phyloP scores from a whole-genome alignment of 2,888 invertebrate genomes.

The Abscondita cerata region DNA sequence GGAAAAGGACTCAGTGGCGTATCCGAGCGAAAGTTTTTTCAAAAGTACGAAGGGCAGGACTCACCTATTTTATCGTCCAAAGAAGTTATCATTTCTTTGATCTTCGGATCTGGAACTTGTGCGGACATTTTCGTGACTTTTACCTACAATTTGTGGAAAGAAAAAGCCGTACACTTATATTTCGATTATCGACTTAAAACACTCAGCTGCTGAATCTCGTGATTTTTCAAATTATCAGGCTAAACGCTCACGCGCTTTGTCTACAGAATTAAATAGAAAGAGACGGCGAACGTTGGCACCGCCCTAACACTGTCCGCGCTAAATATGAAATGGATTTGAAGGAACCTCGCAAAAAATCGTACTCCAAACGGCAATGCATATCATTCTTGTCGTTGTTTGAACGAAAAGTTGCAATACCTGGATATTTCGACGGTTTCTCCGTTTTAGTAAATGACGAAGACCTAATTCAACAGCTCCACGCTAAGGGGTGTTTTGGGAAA shows the following conservation, averaged over 20 bases:
- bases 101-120: slow-evolving; percentile 58
- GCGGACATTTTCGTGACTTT: slow-evolving; percentile 41
- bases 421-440: slow-evolving; percentile 71
- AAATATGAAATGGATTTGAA: slow-evolving; percentile 56
- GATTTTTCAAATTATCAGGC: slow-evolving; percentile 34
- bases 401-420: slow-evolving; percentile 58
- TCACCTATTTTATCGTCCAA: slow-evolving; percentile 87
- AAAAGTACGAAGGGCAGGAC: slow-evolving; percentile 45
- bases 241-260: slow-evolving; percentile 18
- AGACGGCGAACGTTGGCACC: background rate
- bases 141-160: slow-evolving; percentile 14
- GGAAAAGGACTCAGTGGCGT: background rate
- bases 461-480: slow-evolving; percentile 68
- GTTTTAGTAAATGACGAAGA: slow-evolving; percentile 68
- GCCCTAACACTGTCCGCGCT: slow-evolving; percentile 4
- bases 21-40: background rate
- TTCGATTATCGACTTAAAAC: slow-evolving; percentile 15
- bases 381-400: slow-evolving; percentile 58
- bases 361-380: slow-evolving; percentile 56
- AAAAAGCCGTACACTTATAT: slow-evolving; percentile 19
- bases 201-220: slow-evolving; percentile 38
- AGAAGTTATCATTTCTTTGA: slow-evolving; percentile 76
- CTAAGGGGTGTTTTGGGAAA: slow-evolving; percentile 81
- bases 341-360: slow-evolving; percentile 53
- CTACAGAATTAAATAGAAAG: background rate